A percentile compares a stretch with the other conserved stretches of the same genome.
Conservation (phyloP, 2,888 invertebrate genomes). For the Watsonalla cultraria region DNA sequence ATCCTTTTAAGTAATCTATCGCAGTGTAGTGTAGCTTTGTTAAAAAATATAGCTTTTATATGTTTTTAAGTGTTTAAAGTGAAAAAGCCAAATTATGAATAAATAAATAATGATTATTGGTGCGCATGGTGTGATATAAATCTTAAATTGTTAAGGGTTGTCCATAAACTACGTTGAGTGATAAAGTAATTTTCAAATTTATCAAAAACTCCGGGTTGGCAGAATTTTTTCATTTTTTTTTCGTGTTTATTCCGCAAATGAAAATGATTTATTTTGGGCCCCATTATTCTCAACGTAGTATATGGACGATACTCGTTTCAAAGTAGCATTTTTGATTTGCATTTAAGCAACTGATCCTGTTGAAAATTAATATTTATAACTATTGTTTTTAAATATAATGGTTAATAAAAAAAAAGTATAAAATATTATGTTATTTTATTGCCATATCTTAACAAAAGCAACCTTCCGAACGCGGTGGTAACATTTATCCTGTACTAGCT, state of each 20-base stretch:
- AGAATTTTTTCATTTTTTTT: too few relatives aligned
- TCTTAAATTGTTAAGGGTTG: not conserved
- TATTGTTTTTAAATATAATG: conserved; percentile 3
- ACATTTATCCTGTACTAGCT: too few relatives aligned
- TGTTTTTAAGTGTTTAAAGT: not conserved
- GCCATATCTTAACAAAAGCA: too few relatives aligned
- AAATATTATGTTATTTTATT: conserved; percentile 6
- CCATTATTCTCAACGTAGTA: not conserved
- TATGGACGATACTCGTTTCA: not conserved
- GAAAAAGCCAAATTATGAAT: not conserved
- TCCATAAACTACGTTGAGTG: not conserved
- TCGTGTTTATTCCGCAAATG: too few relatives aligned
- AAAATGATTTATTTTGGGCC: too few relatives aligned
- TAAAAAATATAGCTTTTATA: too few relatives aligned
- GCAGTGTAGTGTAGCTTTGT: not conserved
- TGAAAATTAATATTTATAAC: not conserved
- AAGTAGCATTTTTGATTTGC: conserved; percentile 1
- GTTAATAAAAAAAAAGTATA: conserved; percentile 5
- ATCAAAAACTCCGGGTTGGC: too few relatives aligned
- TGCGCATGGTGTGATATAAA: not conserved
- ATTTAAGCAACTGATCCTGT: conserved; percentile 1
- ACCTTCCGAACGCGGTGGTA: too few relatives aligned
- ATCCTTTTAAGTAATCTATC: not conserved
- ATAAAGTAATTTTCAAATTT: not conserved
- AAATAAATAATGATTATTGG: not conserved